Percentiles rank a stretch among this genome's conserved stretches.
phyloP scores from a whole-genome alignment of 2,888 invertebrate species.

The Caenorhabditis sinica region DNA sequence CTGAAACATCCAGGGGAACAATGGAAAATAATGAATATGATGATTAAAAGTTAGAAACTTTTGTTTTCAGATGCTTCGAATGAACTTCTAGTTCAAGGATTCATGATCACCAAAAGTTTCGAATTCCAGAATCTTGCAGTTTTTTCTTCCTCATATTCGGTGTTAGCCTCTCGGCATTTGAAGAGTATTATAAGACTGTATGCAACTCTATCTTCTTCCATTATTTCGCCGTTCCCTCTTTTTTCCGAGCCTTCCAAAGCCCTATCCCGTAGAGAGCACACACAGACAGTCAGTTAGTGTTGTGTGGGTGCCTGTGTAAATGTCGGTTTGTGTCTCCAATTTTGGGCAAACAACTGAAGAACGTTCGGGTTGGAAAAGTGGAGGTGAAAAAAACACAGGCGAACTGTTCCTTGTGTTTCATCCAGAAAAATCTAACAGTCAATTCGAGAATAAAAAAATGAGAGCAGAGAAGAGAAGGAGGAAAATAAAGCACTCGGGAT shows the following conservation, averaged over 20 bases:
- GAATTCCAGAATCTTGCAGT: not conserved
- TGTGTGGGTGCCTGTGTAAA: conserved; percentile 56
- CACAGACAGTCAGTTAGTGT: conserved; percentile 31
- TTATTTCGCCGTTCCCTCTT: conserved; percentile 21
- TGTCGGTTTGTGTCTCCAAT: conserved; percentile 53
- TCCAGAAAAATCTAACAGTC: not conserved
- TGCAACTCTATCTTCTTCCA: conserved; percentile 22
- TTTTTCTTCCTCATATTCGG: not conserved
- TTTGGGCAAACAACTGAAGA: conserved; percentile 57
- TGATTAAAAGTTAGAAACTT: not conserved
- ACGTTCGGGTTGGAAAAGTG: conserved; percentile 17
- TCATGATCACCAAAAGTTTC: not conserved
- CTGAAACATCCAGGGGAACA: too few relatives aligned
- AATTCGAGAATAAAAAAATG: not conserved
- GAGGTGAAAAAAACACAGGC: not conserved
- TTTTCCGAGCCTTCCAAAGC: conserved; percentile 2
- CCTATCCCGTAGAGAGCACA: conserved; percentile 14
- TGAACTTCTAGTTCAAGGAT: not conserved
- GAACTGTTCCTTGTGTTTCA: conserved; percentile 34
- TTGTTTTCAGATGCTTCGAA: too few relatives aligned
- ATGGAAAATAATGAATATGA: not conserved
- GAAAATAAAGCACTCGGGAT: conserved; percentile 1
- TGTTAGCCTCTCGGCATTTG: conserved; percentile 3
- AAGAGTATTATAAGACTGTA: conserved; percentile 22
- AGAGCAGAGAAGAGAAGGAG: not conserved